Percentiles rank a stretch among this genome's conserved stretches.
These are phyloP conservation scores for Choloepus hoffmanni DNA, from an alignment of 2,113 vertebrate species.

Conservation along the genomic window DNA sequence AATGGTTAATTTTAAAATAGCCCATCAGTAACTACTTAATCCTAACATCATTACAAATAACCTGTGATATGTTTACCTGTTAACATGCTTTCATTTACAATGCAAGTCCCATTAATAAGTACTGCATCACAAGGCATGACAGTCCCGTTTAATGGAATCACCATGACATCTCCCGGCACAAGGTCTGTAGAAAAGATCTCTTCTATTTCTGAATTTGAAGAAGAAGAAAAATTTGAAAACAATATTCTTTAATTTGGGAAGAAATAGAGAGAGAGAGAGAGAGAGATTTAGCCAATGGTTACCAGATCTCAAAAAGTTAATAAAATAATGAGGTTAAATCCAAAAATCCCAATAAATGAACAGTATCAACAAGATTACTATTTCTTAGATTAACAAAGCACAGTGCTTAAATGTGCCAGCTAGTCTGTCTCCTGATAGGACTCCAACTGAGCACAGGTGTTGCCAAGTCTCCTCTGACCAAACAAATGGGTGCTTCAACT, in stretches of 20 bases:
- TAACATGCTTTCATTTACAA: slow-evolving; percentile 99
- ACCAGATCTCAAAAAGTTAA: background rate
- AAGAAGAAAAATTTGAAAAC: slow-evolving; percentile 30
- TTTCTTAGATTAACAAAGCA: background rate
- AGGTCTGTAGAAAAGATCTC: slow-evolving; percentile 97
- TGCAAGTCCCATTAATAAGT: slow-evolving; percentile 97
- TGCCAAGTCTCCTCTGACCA: background rate
- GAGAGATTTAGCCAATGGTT: background rate
- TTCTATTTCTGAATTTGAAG: slow-evolving; percentile 89
- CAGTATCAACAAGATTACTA: background rate
- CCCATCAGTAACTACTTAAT: slow-evolving; percentile 45
- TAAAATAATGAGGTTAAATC: background rate
- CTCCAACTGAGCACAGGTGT: background rate
- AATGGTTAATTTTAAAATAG: background rate
- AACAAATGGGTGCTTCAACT: background rate
- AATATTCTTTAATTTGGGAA: slow-evolving; percentile 30
- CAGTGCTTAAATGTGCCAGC: background rate
- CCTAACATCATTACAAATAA: slow-evolving; percentile 5
- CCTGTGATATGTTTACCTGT: slow-evolving; percentile 90
- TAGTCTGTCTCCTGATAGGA: background rate
- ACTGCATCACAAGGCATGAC: slow-evolving; percentile 98
- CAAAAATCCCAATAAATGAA: slow-evolving; percentile 3
- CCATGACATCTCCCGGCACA: slow-evolving; percentile 95
- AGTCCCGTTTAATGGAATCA: slow-evolving; percentile 96
- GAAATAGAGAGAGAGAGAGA: background rate